A percentile compares a stretch with the other conserved stretches of the same genome.
These are phyloP conservation scores for Pachyseris speciosa DNA, from an alignment of 64 coral and sea anemone genomes.

Conservation along the genomic window DNA sequence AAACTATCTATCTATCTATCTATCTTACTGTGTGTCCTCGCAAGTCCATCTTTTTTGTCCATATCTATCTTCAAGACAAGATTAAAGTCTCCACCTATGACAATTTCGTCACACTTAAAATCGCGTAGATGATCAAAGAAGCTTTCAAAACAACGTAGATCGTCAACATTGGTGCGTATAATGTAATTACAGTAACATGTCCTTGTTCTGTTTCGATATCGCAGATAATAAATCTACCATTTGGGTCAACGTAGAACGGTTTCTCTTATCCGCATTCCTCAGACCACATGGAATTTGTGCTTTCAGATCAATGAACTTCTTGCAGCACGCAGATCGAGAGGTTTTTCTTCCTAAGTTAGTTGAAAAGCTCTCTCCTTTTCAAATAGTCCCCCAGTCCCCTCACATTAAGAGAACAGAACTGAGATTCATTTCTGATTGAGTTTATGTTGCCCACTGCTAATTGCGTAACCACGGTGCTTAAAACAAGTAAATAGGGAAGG, in stretches of 20 bases:
- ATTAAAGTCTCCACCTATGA: slow-evolving; percentile 37
- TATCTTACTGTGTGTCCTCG: background rate
- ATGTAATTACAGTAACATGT: background rate
- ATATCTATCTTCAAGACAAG: background rate
- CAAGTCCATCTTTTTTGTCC: slow-evolving; percentile 2
- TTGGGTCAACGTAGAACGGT: background rate
- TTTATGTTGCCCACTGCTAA: no score
- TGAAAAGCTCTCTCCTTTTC: slow-evolving; percentile 3
- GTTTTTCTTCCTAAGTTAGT: background rate
- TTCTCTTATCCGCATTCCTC: slow-evolving; percentile 1
- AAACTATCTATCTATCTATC: no score
- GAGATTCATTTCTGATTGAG: no score
- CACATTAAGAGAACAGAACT: slow-evolving; percentile 4
- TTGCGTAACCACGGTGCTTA: no score
- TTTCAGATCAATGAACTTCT: background rate
- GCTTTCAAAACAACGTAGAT: background rate
- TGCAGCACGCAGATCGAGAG: slow-evolving; percentile 3
- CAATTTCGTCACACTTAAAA: slow-evolving; percentile 16
- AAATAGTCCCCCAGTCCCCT: background rate
- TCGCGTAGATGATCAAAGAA: background rate
- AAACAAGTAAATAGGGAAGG: no score
- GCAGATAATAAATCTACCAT: slow-evolving; percentile 17
- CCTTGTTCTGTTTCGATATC: slow-evolving; percentile 4
- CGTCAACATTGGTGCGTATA: slow-evolving; percentile 10
- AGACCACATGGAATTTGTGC: background rate